Percentiles rank a stretch among this genome's conserved stretches.
Conservation (phyloP, 2,797 vertebrate genomes). For the Acanthurus tractus region DNA sequence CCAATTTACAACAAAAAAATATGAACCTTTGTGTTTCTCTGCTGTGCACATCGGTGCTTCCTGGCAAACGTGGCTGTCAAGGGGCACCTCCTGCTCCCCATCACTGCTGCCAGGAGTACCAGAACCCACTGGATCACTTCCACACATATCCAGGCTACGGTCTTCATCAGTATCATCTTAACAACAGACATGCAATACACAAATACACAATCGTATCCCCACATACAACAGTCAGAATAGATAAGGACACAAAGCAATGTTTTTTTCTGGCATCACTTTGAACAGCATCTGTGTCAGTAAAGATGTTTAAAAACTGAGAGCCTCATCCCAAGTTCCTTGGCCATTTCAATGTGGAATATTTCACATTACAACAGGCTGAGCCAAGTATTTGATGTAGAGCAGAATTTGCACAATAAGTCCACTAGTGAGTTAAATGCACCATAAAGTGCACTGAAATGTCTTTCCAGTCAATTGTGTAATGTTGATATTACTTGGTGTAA, state of each 20-base stretch:
- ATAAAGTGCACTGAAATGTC: no score
- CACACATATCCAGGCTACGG: slow-evolving; percentile 39
- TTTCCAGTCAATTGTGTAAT: no score
- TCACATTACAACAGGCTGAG: neutral
- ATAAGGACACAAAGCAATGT: neutral
- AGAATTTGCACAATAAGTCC: no score
- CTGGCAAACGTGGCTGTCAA: slow-evolving; percentile 37
- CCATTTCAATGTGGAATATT: neutral
- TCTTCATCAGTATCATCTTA: slow-evolving; percentile 51
- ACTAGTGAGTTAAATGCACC: no score
- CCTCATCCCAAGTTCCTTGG: neutral
- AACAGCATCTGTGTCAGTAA: neutral
- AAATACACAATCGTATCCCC: no score
- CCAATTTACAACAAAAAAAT: neutral
- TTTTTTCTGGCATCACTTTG: neutral
- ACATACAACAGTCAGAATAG: no score
- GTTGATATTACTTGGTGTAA: no score
- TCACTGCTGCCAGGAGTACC: slow-evolving; percentile 50
- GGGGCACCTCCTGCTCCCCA: slow-evolving; percentile 80
- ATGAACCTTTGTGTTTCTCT: slow-evolving; percentile 67
- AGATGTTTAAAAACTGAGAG: neutral
- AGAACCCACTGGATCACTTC: slow-evolving; percentile 60
- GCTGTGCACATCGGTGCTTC: slow-evolving; percentile 53
- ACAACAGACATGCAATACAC: slow-evolving; percentile 16
- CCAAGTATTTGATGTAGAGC: neutral